Evolutionary conservation across 2,888 invertebrate genomes (phyloP), one percentile per base, ranked within the genome.

Genomic region (Iselma pallidipennis): DNA sequence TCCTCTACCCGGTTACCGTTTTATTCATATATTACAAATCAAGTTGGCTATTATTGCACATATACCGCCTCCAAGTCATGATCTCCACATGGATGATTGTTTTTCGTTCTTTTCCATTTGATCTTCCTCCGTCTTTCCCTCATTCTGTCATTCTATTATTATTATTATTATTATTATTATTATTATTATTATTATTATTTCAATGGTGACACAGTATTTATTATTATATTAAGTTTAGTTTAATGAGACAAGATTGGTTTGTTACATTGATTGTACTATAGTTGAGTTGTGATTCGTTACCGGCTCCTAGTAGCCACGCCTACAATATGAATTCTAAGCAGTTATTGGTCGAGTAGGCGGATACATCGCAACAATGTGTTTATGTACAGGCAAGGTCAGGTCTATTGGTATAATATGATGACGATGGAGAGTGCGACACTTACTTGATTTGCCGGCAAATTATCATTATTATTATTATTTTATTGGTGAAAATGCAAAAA

Each of bases 1-100:
- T 57, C 42, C 50, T 42, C 26, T 51, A 57, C 51, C 57, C 57
- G 57, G 57, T 51, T 37, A n/a, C n/a, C n/a, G n/a, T n/a, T n/a
- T n/a, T n/a, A n/a, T n/a, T n/a, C n/a, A n/a, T n/a, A n/a, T n/a
- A n/a, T n/a, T n/a, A n/a, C n/a, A n/a, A n/a, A n/a, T n/a, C n/a
- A n/a, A n/a, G n/a, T n/a, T n/a, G n/a, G n/a, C n/a, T n/a, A n/a
- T n/a, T n/a, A n/a, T n/a, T n/a, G n/a, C n/a, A n/a, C 37, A 37
- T 16, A 19, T 7, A 7, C 16, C 37, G 16, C 37, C 37, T 7
- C 6, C 37, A 7, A 37, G 4, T 16, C 16, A 9, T 37, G 12
- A n/a, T n/a, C 33, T 3, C n/a, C n/a, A n/a, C n/a, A n/a, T n/a
- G n/a, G n/a, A n/a, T n/a, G n/a, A n/a, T n/a, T n/a, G n/a, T n/a